Percentiles rank a stretch among this genome's conserved stretches.
phyloP scores from a whole-genome alignment of 2,113 vertebrate species.

The Hydrochoerus hydrochaeris region DNA sequence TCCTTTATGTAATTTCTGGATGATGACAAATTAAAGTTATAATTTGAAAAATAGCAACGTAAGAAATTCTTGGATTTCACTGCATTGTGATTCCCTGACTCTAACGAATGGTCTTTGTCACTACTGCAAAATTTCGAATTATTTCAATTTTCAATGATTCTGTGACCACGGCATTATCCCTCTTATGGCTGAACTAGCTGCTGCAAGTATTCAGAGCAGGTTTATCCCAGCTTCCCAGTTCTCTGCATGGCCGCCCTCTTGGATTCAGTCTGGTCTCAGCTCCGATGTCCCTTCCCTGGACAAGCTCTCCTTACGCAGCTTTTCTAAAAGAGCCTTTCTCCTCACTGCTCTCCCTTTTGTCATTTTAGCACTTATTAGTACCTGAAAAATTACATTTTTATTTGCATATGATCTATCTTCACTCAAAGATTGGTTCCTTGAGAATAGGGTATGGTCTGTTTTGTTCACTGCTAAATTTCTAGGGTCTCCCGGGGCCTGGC shows the following conservation, averaged over 20 bases:
- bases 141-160: neutral
- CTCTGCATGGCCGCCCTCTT: neutral
- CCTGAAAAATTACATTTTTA: neutral
- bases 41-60: neutral
- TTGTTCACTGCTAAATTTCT: neutral
- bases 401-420: neutral
- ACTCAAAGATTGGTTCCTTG: neutral
- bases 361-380: neutral
- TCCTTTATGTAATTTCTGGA: neutral
- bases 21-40: neutral
- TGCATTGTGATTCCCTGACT: neutral
- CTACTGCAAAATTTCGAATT: neutral
- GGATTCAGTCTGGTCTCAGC: neutral
- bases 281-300: neutral
- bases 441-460: neutral
- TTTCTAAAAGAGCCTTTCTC: neutral
- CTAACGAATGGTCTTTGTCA: neutral
- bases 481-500: neutral
- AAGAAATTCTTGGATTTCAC: conserved; percentile 30
- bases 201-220: neutral
- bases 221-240: neutral
- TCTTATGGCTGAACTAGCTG: neutral
- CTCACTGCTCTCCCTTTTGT: neutral
- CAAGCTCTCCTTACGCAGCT: neutral
- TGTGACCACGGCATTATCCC: neutral